Percentiles rank a stretch among this genome's conserved stretches.
These are phyloP conservation scores for Calameuta pallipes DNA, from an alignment of 2,888 invertebrate genomes.

Conservation along the genomic window DNA sequence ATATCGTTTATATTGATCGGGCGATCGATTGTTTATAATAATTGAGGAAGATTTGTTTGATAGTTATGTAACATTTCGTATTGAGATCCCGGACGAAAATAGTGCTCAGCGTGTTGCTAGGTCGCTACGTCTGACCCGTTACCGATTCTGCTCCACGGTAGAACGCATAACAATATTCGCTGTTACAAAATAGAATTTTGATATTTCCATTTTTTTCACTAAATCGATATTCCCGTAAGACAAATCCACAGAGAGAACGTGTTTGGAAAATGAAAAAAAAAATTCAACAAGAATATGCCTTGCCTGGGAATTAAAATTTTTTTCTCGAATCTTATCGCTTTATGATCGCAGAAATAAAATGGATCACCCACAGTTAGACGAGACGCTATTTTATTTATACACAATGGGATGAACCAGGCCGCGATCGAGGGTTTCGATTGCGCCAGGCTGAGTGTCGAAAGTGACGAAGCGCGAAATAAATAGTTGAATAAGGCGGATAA, in stretches of 20 bases:
- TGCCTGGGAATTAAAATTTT: neutral
- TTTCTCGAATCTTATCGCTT: neutral
- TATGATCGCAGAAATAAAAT: neutral
- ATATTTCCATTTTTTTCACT: neutral
- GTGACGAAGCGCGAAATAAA: neutral
- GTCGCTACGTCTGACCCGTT: slow-evolving; percentile 31
- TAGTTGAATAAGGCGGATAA: neutral
- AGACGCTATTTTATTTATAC: neutral
- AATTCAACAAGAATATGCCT: neutral
- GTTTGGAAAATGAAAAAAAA: too few relatives aligned
- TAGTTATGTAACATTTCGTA: slow-evolving; percentile 59
- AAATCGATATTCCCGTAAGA: neutral
- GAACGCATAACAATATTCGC: neutral
- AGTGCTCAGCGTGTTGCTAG: slow-evolving; percentile 39
- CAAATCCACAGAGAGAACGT: neutral
- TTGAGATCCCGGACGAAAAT: slow-evolving; percentile 57
- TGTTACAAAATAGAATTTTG: neutral
- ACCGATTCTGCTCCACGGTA: neutral
- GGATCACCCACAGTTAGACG: neutral
- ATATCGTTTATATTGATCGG: slow-evolving; percentile 7
- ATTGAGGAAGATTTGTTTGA: slow-evolving; percentile 54
- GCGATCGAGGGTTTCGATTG: neutral
- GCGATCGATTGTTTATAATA: slow-evolving; percentile 55
- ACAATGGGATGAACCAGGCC: neutral
- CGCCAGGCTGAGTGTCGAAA: neutral